phyloP scores from a whole-genome alignment of 2,888 invertebrate genomes.

The Drosophila yooni region DNA sequence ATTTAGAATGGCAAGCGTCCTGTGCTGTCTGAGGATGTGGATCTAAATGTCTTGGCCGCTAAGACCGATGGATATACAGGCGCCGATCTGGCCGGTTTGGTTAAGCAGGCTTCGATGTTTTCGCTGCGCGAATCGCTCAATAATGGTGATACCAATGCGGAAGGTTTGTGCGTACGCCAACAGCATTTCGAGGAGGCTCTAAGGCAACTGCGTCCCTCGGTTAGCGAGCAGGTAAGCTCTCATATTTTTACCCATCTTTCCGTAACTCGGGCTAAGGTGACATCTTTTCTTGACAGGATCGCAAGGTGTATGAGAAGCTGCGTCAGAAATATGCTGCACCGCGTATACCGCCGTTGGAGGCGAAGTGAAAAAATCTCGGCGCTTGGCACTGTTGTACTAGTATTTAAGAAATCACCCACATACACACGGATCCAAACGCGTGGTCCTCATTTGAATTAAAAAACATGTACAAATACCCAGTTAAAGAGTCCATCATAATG shows the following conservation, averaged over 20 bases:
- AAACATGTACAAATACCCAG: conserved; percentile 43
- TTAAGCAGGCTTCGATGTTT: conserved; percentile 93
- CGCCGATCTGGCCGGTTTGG: conserved; percentile 95
- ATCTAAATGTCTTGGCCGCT: conserved; percentile 89
- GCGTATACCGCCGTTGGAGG: conserved; percentile 61
- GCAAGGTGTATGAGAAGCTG: conserved; percentile 91
- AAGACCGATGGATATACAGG: conserved; percentile 94
- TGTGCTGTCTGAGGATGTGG: conserved; percentile 90
- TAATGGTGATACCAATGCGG: conserved; percentile 85
- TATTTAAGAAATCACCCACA: conserved; percentile 39
- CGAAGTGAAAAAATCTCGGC: conserved; percentile 49
- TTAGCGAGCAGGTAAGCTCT: conserved; percentile 88
- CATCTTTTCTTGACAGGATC: conserved; percentile 86
- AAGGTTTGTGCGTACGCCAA: conserved; percentile 88
- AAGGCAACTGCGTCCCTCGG: conserved; percentile 93
- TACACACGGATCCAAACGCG: background rate
- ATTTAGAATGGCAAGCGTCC: conserved; percentile 92
- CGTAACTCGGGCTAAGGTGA: conserved; percentile 16
- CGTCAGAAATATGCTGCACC: conserved; percentile 88
- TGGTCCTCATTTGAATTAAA: conserved; percentile 44
- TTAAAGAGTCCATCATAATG: conserved; percentile 11
- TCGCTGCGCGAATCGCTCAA: conserved; percentile 92
- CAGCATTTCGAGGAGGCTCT: conserved; percentile 92
- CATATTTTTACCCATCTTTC: accelerated
- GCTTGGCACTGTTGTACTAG: conserved; percentile 45